Base-by-base conservation (phyloP, 2,888 invertebrate genomes). In the Drosophila mulleri region DNA sequence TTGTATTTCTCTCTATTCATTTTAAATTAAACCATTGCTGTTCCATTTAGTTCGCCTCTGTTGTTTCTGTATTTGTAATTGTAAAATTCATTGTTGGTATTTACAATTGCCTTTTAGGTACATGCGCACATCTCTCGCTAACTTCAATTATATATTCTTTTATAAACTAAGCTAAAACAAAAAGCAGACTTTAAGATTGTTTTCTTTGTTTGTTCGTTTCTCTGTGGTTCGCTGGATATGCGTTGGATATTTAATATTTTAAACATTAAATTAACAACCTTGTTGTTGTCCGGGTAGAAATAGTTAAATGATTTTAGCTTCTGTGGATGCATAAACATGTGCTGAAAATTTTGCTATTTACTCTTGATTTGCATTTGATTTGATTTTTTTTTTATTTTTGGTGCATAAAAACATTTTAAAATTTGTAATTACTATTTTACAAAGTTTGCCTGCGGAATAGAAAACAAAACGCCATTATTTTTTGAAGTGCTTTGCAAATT, bases 371-470 rank as follows among this genome's bases (percentile, higher is more conserved):
- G 47, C 16, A 16, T 23, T 45, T 44, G 3, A 11, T 56, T 57
- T 26, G 5, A 7, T 56, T 32, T n/a, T 1, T 45, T 35, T 45
- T n/a, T 16, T 23, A 8, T 58, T 59, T 14, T 29, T 70, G 71
- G 78, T 78, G 76, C 76, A 75, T 64, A 59, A 75, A 68, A 76
- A 72, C 56, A 42, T 67, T 67, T 74, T 65, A 75, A 79, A 81
- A 72, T 60, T 68, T 68, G 59, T 41, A 44, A 39, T 71, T 57
- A 61, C 67, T 62, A 71, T 74, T 89, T 91, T 91, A 91, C 83
- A 91, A 86, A 65, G 74, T 77, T 91, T 91, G 91, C 91, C 91
- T 91, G 91, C 68, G 82, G 74, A 90, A 73, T 80, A 90, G 72
- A 91, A 74, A 83, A 67, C 37, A 68, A 52, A 63, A 71, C 50